A percentile compares a stretch with the other conserved stretches of the same genome.
phyloP scores from a whole-genome alignment of 2,888 invertebrate genomes.

The Archaeoteleia sp. region DNA sequence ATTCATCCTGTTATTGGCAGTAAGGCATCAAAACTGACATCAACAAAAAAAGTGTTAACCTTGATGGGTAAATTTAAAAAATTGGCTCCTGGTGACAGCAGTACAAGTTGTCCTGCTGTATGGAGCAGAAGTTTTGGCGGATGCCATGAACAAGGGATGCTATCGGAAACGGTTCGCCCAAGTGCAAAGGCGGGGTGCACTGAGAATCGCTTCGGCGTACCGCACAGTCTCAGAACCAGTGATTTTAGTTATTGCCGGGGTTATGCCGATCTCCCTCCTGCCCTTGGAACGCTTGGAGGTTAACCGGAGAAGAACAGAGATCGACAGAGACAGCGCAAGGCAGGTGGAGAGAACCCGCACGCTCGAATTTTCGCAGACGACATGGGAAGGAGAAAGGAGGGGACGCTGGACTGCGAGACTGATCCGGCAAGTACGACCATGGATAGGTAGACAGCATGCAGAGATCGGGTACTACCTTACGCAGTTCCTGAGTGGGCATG shows the following conservation, averaged over 20 bases:
- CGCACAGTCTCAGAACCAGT: conserved; percentile 55
- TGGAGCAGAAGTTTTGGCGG: conserved; percentile 48
- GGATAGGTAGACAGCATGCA: conserved; percentile 15
- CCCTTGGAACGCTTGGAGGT: conserved; percentile 23
- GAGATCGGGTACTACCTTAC: conserved; percentile 25
- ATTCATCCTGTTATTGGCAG: too few relatives aligned
- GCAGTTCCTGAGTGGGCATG: conserved; percentile 15
- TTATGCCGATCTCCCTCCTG: conserved; percentile 21
- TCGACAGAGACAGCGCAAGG: conserved; percentile 2
- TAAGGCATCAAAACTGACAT: too few relatives aligned
- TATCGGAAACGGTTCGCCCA: conserved; percentile 41
- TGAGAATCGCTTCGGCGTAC: conserved; percentile 46
- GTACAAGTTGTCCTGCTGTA: conserved; percentile 52
- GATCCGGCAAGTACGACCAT: not conserved
- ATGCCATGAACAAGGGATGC: too few relatives aligned
- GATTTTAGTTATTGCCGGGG: conserved; percentile 45
- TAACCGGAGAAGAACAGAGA: too few relatives aligned
- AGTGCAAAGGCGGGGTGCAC: conserved; percentile 50
- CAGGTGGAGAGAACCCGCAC: not conserved
- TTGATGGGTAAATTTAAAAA: too few relatives aligned
- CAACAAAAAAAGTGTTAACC: too few relatives aligned
- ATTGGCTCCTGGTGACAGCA: conserved; percentile 21
- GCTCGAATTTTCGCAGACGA: too few relatives aligned
- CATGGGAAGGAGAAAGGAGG: too few relatives aligned
- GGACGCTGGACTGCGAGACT: conserved; percentile 18